Conservation (phyloP, 1,140 invertebrate genomes). For the Homarus americanus region DNA sequence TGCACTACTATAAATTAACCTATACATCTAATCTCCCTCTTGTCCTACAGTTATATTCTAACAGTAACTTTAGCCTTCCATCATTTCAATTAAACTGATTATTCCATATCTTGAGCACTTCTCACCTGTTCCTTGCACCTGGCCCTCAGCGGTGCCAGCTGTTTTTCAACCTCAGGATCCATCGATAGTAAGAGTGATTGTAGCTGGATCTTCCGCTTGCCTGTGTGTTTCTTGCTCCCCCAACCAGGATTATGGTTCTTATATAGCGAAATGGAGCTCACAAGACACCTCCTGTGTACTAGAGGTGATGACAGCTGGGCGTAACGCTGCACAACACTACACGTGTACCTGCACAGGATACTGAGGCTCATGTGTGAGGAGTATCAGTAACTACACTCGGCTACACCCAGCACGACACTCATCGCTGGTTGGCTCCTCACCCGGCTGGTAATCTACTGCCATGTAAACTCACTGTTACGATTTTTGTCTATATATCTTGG, state of each 20-base stretch:
- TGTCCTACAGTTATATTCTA: too few relatives aligned
- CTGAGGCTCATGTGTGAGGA: background rate
- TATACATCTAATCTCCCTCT: too few relatives aligned
- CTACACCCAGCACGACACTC: too few relatives aligned
- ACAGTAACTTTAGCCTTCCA: too few relatives aligned
- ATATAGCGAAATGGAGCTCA: background rate
- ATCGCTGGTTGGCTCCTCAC: too few relatives aligned
- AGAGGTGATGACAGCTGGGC: background rate
- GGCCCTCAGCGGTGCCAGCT: slow-evolving; percentile 54
- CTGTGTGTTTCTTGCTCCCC: slow-evolving; percentile 42
- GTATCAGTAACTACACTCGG: too few relatives aligned
- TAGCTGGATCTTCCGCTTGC: slow-evolving; percentile 27
- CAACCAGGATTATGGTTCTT: background rate
- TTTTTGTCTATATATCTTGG: too few relatives aligned
- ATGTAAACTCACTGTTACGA: too few relatives aligned
- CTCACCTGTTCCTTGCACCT: slow-evolving; percentile 54
- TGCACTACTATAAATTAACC: too few relatives aligned
- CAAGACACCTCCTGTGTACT: background rate
- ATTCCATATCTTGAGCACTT: too few relatives aligned
- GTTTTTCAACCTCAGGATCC: slow-evolving; percentile 42
- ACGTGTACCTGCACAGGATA: background rate
- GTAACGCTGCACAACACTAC: background rate
- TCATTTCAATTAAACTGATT: too few relatives aligned
- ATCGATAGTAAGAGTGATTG: background rate
- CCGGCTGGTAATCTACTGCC: too few relatives aligned